These are phyloP conservation scores for Pycnonotus jocosus DNA, from an alignment of 2,113 vertebrate species.

Conservation along the genomic window DNA sequence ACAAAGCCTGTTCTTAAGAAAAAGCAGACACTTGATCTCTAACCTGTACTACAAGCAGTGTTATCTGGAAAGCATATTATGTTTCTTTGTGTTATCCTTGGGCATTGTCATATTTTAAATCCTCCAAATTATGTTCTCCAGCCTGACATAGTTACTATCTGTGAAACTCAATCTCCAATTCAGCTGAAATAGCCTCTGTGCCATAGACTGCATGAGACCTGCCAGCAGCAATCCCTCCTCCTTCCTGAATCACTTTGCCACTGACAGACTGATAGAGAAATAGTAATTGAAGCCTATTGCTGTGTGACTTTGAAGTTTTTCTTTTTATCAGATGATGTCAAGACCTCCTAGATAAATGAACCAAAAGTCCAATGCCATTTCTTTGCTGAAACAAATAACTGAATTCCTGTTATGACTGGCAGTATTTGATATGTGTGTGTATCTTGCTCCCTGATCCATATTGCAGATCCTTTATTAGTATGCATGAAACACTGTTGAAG, in stretches of 20 bases:
- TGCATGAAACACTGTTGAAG: background rate
- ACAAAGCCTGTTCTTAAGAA: background rate
- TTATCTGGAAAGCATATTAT: background rate
- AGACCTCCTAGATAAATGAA: background rate
- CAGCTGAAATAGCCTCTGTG: background rate
- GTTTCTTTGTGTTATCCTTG: background rate
- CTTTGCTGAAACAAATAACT: background rate
- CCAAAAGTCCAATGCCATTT: background rate
- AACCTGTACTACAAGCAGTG: background rate
- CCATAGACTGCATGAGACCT: background rate
- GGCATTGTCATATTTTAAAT: background rate
- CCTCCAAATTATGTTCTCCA: background rate
- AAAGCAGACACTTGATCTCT: background rate
- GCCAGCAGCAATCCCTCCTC: background rate
- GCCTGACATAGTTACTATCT: background rate
- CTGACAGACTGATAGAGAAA: background rate
- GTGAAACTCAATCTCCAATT: background rate
- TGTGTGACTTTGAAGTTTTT: background rate
- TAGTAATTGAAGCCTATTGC: background rate
- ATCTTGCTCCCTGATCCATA: background rate
- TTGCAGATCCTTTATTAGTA: background rate
- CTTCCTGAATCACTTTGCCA: background rate
- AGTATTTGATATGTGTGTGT: background rate
- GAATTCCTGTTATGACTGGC: background rate
- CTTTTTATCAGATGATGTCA: conserved; percentile 24